phyloP scores from a whole-genome alignment of 1,140 invertebrate genomes.

The Drosophila saltans region DNA sequence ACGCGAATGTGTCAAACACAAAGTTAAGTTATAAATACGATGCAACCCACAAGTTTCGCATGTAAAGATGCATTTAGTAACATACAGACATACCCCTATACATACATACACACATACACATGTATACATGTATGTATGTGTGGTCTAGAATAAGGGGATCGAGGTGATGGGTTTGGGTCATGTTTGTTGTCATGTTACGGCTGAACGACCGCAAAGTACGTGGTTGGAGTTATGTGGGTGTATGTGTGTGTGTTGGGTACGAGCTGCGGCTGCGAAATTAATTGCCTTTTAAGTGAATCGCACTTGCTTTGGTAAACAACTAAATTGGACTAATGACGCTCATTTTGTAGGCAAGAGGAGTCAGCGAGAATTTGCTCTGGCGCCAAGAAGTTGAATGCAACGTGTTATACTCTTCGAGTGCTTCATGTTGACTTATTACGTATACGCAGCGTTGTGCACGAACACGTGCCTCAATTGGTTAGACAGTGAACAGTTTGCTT shows the following conservation, averaged over 20 bases:
- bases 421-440: slow-evolving; percentile 77
- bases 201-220: slow-evolving; percentile 82
- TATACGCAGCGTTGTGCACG: slow-evolving; percentile 66
- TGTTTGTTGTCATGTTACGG: slow-evolving; percentile 80
- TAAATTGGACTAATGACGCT: slow-evolving; percentile 83
- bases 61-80: slow-evolving; percentile 18
- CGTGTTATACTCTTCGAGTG: slow-evolving; percentile 40
- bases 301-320: slow-evolving; percentile 82
- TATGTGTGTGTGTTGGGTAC: not conserved
- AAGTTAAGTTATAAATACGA: slow-evolving; percentile 80
- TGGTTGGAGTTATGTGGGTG: slow-evolving; percentile 46
- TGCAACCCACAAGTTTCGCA: slow-evolving; percentile 43
- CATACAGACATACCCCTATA: slow-evolving; percentile 27
- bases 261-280: slow-evolving; percentile 74
- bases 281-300: slow-evolving; percentile 83
- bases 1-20: slow-evolving; percentile 79
- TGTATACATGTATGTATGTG: slow-evolving; percentile 21
- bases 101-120: slow-evolving; percentile 11
- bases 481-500: slow-evolving; percentile 20
- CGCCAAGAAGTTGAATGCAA: slow-evolving; percentile 49
- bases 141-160: not conserved
- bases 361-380: slow-evolving; percentile 6
- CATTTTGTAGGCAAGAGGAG: slow-evolving; percentile 71
- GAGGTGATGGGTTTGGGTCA: slow-evolving; percentile 12
- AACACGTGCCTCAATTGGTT: slow-evolving; percentile 53